Percentiles rank a stretch among this genome's conserved stretches.
These are phyloP conservation scores for Sinentomon sp. DNA, from an alignment of 2,888 invertebrate species.

Conservation along the genomic window DNA sequence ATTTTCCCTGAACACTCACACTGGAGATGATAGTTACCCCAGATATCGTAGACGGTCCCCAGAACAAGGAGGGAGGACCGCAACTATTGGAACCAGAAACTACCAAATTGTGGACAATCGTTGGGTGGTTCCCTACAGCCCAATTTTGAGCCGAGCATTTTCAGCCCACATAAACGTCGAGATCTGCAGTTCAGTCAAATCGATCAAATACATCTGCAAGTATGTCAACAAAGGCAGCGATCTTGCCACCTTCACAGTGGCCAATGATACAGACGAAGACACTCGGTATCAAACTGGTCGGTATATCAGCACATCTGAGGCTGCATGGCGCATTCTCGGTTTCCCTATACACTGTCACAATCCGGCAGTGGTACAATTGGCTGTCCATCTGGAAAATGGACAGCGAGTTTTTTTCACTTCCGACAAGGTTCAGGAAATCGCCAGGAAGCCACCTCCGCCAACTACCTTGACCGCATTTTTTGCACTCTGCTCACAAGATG, in stretches of 20 bases:
- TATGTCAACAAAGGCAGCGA: constrained; percentile 22
- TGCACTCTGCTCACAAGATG: constrained; percentile 13
- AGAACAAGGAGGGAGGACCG: constrained; percentile 15
- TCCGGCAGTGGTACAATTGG: constrained; percentile 17
- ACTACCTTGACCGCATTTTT: constrained; percentile 16
- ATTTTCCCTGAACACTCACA: constrained; percentile 17
- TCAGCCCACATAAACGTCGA: constrained; percentile 22
- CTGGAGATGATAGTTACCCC: constrained; percentile 19
- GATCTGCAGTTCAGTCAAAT: constrained; percentile 21
- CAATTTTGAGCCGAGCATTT: constrained; percentile 15
- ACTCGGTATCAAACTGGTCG: constrained; percentile 18
- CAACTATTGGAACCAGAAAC: constrained; percentile 10
- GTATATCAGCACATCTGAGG: constrained; percentile 16
- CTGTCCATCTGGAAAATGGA: constrained; percentile 17
- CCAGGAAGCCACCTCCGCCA: constrained; percentile 8
- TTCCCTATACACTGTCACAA: constrained; percentile 18
- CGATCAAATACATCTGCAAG: constrained; percentile 22
- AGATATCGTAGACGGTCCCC: constrained; percentile 17
- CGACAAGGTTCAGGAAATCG: constrained; percentile 16
- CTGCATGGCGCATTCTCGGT: constrained; percentile 18
- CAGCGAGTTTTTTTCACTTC: constrained; percentile 19
- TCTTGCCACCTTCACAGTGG: constrained; percentile 16
- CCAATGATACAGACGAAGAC: constrained; percentile 16
- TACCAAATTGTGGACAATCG: constrained; percentile 17
- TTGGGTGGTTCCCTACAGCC: constrained; percentile 20